Evolutionary conservation across 2,113 vertebrate genomes (phyloP).

Genomic region (Ciconia boyciana): DNA sequence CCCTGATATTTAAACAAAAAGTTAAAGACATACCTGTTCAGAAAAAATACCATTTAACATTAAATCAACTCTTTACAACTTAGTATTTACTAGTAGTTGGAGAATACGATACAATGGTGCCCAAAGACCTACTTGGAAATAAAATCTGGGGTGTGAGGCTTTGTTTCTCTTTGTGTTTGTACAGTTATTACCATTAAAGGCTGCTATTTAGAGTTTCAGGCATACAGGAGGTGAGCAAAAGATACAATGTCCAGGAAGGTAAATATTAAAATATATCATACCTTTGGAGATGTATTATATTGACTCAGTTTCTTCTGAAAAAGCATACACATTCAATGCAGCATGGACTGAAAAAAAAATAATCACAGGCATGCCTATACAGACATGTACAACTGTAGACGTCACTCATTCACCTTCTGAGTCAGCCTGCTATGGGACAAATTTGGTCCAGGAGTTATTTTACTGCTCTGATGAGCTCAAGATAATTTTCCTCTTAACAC

Average conservation of each 20-base stretch:
- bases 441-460: background rate
- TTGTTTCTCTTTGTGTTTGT: background rate
- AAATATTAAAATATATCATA: background rate
- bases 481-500: background rate
- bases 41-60: background rate
- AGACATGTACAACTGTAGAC: background rate
- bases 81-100: background rate
- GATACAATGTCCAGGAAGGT: background rate
- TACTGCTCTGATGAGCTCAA: background rate
- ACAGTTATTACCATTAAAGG: background rate
- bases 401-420: background rate
- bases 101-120: background rate
- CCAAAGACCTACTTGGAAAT: background rate
- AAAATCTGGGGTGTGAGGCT: background rate
- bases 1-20: background rate
- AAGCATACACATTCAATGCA: background rate
- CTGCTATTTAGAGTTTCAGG: background rate
- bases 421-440: background rate
- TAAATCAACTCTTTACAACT: background rate
- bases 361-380: background rate
- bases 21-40: background rate
- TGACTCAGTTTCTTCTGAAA: background rate
- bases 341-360: background rate
- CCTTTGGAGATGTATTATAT: background rate
- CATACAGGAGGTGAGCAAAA: background rate